Base-by-base conservation (phyloP, 1,140 invertebrate genomes). In the Ostrea edulis region DNA sequence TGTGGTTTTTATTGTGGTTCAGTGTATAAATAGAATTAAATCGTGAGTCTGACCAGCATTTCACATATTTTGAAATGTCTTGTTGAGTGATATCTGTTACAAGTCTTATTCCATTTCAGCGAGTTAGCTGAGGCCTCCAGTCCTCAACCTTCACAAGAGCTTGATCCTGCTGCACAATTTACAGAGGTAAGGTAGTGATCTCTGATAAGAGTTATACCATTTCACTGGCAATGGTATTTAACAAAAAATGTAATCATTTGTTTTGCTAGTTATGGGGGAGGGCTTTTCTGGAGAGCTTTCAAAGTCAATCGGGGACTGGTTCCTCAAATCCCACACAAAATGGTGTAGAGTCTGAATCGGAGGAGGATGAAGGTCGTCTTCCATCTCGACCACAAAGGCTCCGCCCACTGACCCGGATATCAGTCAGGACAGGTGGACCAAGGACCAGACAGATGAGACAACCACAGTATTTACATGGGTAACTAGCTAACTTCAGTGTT, bases 101-200 rank as follows among this genome's bases (percentile, higher is more conserved):
- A 52, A 71, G 25, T 85, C 14, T 20, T n/a, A 22, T 25, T 25
- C 51, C 84, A 84, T 85, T 68, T 17, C 54, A 89, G 88, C 55
- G 86, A 87, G 35, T 55, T 29, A 68, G 54, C 84, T 68, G 84
- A 86, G 29, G 82, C 51, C 25, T 68, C 81, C 89, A 82, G 82
- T 53, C 55, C 52, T 51, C 25, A 85, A 22, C 83, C 83, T 25
- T 35, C 53, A 35, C 83, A 85, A 8, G n/a, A 55, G 20, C 53
- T 65, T 44, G 93, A 93, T 82, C 92, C 92, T 25, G 93, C 92
- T n/a, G 88, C 92, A 77, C 90, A 92, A 82, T 93, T 93, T 92
- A 91, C 92, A 82, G 92, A 93, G 89, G 83, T 85, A 17, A 62
- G 35, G 35, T 44, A 44, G 5, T 44, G 5, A 44, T 44, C 35